These are phyloP conservation scores for Zelostemma sp. DNA, from an alignment of 1,140 invertebrate species.

Conservation along the genomic window DNA sequence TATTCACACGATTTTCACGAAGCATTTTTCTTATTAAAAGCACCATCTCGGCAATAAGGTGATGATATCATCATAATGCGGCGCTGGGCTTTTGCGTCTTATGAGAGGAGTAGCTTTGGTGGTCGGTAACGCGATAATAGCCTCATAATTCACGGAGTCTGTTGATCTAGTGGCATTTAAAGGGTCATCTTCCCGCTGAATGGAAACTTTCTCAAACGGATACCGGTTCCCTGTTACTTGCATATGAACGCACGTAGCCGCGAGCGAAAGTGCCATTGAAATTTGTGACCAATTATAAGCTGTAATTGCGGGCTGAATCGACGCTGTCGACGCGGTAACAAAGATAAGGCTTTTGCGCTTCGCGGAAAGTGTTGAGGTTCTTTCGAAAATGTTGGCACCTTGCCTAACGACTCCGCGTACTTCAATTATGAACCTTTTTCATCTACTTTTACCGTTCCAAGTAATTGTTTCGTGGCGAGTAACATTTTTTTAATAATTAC, in stretches of 20 bases:
- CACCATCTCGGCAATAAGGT: no score
- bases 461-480: no score
- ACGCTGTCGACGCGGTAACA: not conserved
- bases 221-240: conserved; percentile 11
- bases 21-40: no score
- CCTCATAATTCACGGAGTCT: conserved; percentile 37
- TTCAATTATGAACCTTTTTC: no score
- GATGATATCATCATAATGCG: conserved; percentile 34
- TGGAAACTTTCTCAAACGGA: conserved; percentile 15
- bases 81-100: conserved; percentile 16
- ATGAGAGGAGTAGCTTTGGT: conserved; percentile 31
- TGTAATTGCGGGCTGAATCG: not conserved
- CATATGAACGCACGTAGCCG: not conserved
- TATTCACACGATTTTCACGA: no score
- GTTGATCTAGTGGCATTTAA: conserved; percentile 33
- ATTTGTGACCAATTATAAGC: conserved; percentile 7
- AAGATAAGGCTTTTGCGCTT: conserved; percentile 9
- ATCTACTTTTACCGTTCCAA: no score
- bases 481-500: not conserved
- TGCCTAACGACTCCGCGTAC: no score
- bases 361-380: not conserved
- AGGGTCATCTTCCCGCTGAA: conserved; percentile 32
- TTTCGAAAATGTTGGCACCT: no score
- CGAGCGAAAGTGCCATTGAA: conserved; percentile 10
- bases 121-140: conserved; percentile 37